phyloP scores from a whole-genome alignment of 2,113 vertebrate species.

The Oceanodroma tethys region DNA sequence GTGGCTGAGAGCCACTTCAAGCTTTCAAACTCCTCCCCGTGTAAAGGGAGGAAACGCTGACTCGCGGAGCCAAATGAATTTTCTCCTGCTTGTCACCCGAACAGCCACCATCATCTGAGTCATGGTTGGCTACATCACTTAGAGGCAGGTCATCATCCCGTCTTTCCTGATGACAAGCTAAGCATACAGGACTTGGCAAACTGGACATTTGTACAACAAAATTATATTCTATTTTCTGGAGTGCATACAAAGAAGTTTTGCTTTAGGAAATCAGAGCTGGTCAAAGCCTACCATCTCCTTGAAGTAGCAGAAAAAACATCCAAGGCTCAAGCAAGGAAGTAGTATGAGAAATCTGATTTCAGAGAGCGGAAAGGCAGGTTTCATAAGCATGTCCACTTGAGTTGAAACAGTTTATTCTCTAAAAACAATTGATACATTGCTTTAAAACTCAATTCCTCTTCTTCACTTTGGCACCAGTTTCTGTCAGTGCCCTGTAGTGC shows the following conservation, averaged over 20 bases:
- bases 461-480: background rate
- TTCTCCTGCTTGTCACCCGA: conserved; percentile 48
- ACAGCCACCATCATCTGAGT: background rate
- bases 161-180: conserved; percentile 14
- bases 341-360: background rate
- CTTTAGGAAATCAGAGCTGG: background rate
- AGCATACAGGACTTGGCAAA: conserved; percentile 21
- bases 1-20: conserved; percentile 55
- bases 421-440: background rate
- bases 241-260: background rate
- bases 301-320: background rate
- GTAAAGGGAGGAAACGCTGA: conserved; percentile 6
- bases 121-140: background rate
- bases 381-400: background rate
- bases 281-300: background rate
- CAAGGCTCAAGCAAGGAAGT: conserved; percentile 17
- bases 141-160: background rate
- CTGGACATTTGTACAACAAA: background rate
- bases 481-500: background rate
- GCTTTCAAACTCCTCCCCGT: background rate
- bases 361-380: conserved; percentile 13
- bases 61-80: conserved; percentile 48
- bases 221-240: background rate
- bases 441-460: background rate
- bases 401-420: background rate